Base-by-base conservation (phyloP, 2,888 invertebrate genomes). In the Diplolepis rosae region DNA sequence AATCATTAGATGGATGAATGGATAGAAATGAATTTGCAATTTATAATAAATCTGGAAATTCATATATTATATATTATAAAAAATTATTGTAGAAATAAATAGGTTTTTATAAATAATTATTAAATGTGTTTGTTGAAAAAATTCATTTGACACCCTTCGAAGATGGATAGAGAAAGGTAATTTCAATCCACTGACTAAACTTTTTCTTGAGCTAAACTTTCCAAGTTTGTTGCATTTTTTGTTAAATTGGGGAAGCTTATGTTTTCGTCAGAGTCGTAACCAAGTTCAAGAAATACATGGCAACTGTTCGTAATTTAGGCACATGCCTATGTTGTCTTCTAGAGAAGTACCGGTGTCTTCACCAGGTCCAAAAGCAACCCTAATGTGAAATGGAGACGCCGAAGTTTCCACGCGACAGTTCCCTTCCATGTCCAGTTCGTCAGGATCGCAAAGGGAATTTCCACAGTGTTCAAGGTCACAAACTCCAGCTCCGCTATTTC, bases 391-490 rank as follows among this genome's bases (percentile, higher is more conserved):
- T 0, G 96, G 96, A 0, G 93, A 92, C 4, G 93, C 92, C 30
- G 93, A 93, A 54, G 93, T 94, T 89, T 96, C 95, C 51, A 96
- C 92, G 27, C 92, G 91, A 80, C 94, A 95, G 72, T 82, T 84
- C 52, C 84, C 86, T 45, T 85, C 39, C 84, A 89, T 71, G 72
- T 85, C 84, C 78, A 89, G 50, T 77, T 87, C 91, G 84, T 32
- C 91, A 85, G 56, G 92, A 87, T 89, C 89, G 82, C 96, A 96
- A 79, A 96, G 92, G 0, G 92, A 92, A 77, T 89, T 91, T 2
- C 96, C 96, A 87, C 96, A 96, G 83, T 95, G 95, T 52, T 94
- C 92, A 4, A 95, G 92, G 85, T 94, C 94, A 84, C 96, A 96
- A 7, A 93, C 91, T 0, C 93, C 93, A 0, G 92, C 90, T 0